phyloP scores from a whole-genome alignment of 2,797 vertebrate genomes.

The Catharus ustulatus region DNA sequence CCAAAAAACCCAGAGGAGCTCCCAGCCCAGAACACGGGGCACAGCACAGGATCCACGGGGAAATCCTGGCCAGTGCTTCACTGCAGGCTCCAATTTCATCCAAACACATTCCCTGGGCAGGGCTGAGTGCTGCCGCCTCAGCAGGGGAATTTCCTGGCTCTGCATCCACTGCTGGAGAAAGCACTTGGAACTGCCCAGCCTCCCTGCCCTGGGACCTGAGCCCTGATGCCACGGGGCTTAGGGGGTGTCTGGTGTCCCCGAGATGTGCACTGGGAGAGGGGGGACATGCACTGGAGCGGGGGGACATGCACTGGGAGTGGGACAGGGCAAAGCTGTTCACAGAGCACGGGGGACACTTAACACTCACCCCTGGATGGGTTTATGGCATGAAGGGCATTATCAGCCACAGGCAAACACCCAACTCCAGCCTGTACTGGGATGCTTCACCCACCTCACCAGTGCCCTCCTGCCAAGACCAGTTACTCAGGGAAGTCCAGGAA shows the following conservation, averaged over 20 bases:
- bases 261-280: too few species aligned
- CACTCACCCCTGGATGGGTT: neutral
- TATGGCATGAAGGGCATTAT: neutral
- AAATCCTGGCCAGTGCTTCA: neutral
- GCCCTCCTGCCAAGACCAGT: neutral
- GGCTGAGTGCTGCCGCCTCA: neutral
- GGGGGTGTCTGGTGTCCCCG: neutral
- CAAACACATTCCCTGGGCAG: neutral
- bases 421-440: neutral
- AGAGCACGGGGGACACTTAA: neutral
- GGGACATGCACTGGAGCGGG: neutral
- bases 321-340: neutral
- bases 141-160: neutral
- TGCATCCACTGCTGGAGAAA: neutral
- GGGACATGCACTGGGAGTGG: neutral
- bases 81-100: neutral
- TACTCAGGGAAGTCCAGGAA: neutral
- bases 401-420: neutral
- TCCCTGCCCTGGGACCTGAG: neutral
- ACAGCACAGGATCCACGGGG: neutral
- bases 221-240: accelerated
- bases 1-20: neutral
- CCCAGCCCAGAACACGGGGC: neutral
- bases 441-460: neutral
- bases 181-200: neutral